Evolutionary conservation across 2,888 invertebrate species (phyloP).

Genomic region (Philopedon plagiatum): DNA sequence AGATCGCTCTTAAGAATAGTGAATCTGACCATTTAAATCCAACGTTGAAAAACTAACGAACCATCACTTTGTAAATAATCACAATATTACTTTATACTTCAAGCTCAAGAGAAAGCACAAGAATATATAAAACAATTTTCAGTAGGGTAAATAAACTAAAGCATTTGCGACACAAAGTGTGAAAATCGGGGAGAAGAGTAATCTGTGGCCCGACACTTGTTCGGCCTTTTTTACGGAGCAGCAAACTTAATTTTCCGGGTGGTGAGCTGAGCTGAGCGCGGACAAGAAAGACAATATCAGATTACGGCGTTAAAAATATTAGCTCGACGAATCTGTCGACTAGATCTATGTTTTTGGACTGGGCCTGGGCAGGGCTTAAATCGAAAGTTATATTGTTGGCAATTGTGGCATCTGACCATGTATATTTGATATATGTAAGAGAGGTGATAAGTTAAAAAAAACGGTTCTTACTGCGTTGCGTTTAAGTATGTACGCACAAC

Average conservation of each 20-base stretch:
- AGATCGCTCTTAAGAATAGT: too few relatives aligned
- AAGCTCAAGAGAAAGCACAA: constrained; percentile 46
- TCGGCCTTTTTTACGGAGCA: constrained; percentile 58
- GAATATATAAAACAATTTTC: constrained; percentile 50
- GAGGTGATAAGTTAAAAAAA: too few relatives aligned
- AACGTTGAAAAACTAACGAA: too few relatives aligned
- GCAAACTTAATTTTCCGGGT: constrained; percentile 70
- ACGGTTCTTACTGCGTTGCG: too few relatives aligned
- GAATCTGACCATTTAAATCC: too few relatives aligned
- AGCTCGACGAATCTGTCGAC: constrained; percentile 56
- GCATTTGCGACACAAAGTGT: constrained; percentile 31
- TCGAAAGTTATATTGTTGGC: too few relatives aligned
- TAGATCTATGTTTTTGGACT: not conserved
- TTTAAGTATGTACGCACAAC: too few relatives aligned
- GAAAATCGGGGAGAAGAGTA: constrained; percentile 48
- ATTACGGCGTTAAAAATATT: constrained; percentile 66
- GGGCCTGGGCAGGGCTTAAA: not conserved
- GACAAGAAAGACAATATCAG: constrained; percentile 68
- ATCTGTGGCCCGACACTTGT: constrained; percentile 51
- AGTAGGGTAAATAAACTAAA: constrained; percentile 43
- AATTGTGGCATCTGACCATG: too few relatives aligned
- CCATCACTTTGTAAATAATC: too few relatives aligned
- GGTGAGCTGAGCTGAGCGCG: constrained; percentile 67
- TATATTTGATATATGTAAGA: too few relatives aligned
- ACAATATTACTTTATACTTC: not conserved